phyloP scores from a whole-genome alignment of 2,888 invertebrate species.

The Brenthis hecate region DNA sequence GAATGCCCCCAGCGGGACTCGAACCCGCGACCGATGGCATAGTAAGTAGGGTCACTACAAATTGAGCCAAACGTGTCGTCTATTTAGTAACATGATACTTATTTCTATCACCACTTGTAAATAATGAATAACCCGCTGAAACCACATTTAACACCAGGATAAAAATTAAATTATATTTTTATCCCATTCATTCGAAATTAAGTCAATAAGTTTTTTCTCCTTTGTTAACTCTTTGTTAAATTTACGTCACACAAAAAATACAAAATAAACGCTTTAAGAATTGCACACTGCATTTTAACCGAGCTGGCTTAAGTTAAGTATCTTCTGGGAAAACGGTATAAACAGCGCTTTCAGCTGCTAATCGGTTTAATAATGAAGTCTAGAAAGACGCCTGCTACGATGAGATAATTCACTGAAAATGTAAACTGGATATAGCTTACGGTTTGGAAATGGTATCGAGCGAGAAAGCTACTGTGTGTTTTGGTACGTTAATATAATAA shows the following conservation, averaged over 20 bases:
- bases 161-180: no score
- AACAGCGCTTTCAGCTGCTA: conserved; percentile 41
- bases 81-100: no score
- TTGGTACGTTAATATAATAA: background rate
- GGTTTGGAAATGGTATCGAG: conserved; percentile 6
- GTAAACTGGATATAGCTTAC: conserved; percentile 23
- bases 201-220: no score
- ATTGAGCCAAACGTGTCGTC: no score
- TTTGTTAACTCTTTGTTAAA: background rate
- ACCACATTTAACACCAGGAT: no score
- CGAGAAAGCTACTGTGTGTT: background rate
- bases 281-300: conserved; percentile 23
- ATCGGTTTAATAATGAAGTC: conserved; percentile 48
- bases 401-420: conserved; percentile 43
- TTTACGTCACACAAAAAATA: background rate
- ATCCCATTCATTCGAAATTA: no score
- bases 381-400: conserved; percentile 44
- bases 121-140: no score
- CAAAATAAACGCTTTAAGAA: conserved; percentile 17
- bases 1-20: no score
- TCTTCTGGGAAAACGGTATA: conserved; percentile 30
- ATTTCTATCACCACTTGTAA: no score
- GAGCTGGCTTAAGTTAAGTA: conserved; percentile 32
- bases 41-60: no score
- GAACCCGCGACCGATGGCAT: no score